phyloP scores from a whole-genome alignment of 1,140 invertebrate species.

The Micrasema minimum region DNA sequence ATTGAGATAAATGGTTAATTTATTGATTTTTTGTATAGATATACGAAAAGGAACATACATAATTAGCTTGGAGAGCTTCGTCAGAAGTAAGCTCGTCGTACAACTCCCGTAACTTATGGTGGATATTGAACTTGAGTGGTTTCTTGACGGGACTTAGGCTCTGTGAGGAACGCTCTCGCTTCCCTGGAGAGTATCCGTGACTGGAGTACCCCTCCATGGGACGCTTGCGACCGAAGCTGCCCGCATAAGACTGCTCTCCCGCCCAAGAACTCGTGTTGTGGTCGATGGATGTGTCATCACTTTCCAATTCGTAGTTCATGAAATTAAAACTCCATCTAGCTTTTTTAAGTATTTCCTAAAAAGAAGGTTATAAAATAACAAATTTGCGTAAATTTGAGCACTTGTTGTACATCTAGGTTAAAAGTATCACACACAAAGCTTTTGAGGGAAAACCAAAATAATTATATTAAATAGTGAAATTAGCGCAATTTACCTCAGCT shows the following conservation, averaged over 20 bases:
- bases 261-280: conserved; percentile 38
- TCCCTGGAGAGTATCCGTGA: conserved; percentile 58
- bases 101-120: conserved; percentile 70
- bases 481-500: conserved; percentile 60
- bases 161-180: conserved; percentile 58
- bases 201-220: conserved; percentile 39
- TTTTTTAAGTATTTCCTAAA: conserved; percentile 51
- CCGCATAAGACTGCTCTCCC: conserved; percentile 36
- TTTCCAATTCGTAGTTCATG: conserved; percentile 44
- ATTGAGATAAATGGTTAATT: too few species aligned
- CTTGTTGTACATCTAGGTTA: background rate
- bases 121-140: conserved; percentile 68
- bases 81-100: conserved; percentile 66
- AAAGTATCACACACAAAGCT: background rate
- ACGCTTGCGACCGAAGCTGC: conserved; percentile 38
- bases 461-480: conserved; percentile 56
- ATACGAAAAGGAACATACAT: conserved; percentile 58
- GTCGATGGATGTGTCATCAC: conserved; percentile 43
- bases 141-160: conserved; percentile 59
- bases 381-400: background rate
- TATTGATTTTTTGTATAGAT: too few species aligned
- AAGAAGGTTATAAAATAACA: conserved; percentile 9
- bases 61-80: conserved; percentile 63
- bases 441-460: conserved; percentile 42
- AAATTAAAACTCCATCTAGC: conserved; percentile 45